Conservation (phyloP, 2,797 vertebrate genomes). For the Cygnus olor region DNA sequence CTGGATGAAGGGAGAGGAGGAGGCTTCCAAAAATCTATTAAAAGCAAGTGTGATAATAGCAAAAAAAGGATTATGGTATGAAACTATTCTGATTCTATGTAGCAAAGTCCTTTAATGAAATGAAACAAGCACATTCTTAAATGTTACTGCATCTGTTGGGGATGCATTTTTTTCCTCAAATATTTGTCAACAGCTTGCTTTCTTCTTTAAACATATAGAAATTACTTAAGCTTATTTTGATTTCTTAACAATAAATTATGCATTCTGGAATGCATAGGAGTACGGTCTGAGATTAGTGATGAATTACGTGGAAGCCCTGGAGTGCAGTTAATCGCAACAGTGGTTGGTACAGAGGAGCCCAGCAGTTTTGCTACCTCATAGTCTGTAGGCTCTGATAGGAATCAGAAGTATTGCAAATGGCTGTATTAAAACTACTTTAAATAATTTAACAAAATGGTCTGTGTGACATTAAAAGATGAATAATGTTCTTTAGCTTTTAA, state of each 20-base stretch:
- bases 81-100: constrained; percentile 5
- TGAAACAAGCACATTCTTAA: neutral
- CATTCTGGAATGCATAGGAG: constrained; percentile 22
- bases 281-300: neutral
- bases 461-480: neutral
- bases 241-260: constrained; percentile 29
- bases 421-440: neutral
- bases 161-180: neutral
- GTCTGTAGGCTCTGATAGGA: neutral
- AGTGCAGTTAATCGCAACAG: constrained; percentile 5
- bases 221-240: constrained; percentile 49
- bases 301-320: neutral
- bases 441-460: neutral
- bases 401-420: neutral
- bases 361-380: neutral
- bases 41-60: constrained; percentile 44
- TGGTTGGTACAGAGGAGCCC: neutral
- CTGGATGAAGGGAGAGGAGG: neutral
- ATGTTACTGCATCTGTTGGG: neutral
- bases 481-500: neutral
- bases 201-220: constrained; percentile 31
- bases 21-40: constrained; percentile 21
- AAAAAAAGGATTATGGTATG: constrained; percentile 13
- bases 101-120: neutral
- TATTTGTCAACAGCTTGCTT: constrained; percentile 44